Base-by-base conservation (phyloP, 2,113 vertebrate genomes). In the Thamnaconus septentrionalis region DNA sequence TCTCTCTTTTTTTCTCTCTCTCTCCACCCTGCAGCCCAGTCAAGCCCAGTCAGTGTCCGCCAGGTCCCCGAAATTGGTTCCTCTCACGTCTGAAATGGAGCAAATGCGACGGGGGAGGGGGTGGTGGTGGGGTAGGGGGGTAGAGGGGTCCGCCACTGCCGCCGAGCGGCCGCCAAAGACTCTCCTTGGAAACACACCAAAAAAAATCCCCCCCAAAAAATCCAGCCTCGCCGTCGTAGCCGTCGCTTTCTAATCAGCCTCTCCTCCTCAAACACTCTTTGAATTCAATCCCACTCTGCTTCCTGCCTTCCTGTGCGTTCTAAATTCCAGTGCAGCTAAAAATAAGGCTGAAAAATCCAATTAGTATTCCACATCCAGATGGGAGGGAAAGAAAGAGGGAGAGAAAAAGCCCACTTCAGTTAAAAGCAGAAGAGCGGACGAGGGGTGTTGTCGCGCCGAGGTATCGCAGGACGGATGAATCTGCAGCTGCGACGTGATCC, bases 381-480 rank as follows among this genome's bases (percentile, higher is more conserved):
- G 18, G 18, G 18, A 64, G 55, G 73, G 64, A 57, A 49, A 12
- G 6, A 39, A 53, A 53, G 50, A 56, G 41, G 7, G 46, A 41
- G 59, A 45, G 44, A n/a, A 54, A 7, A 8, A 39, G 39, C 48
- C 18, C 18, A n/a, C 48, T 50, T 50, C 4, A 50, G 48, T n/a
- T 8, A 51, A 7, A 39, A 12, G 9, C 10, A 8, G 44, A 53
- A 52, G 6, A 64, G 61, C 56, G 71, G 76, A 51, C 39, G 69
- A 86, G 53, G 84, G 79, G 83, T 87, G 87, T 85, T 84, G 86
- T 87, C 86, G 50, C 59, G 72, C 79, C 64, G 67, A 48, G 66
- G 59, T 80, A 86, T 88, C 79, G 79, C 79, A 73, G 81, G 83
- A 83, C 51, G 81, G 82, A 82, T 85, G 80, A 82, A 79, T 83